phyloP scores from a whole-genome alignment of 2,113 vertebrate species.

The Asarcornis scutulata region DNA sequence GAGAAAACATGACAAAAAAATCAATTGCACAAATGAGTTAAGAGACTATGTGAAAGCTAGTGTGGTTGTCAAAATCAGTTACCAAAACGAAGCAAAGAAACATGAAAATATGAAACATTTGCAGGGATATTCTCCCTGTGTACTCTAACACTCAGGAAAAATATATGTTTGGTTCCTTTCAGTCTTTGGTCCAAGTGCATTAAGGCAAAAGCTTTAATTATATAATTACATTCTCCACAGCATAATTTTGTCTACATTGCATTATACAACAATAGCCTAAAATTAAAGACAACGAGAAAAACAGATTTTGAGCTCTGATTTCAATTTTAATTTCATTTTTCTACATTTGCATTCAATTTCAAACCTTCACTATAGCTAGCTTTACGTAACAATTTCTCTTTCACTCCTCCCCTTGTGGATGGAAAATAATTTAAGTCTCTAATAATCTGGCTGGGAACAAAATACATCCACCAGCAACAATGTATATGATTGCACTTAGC shows the following conservation, averaged over 20 bases:
- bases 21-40: fast-evolving
- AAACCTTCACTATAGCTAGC: background rate
- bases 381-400: background rate
- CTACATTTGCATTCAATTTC: slow-evolving; percentile 32
- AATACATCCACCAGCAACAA: background rate
- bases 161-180: background rate
- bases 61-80: background rate
- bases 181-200: background rate
- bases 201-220: slow-evolving; percentile 42
- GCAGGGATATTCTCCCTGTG: background rate
- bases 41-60: background rate
- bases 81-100: background rate
- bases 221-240: slow-evolving; percentile 13
- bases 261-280: background rate
- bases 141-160: background rate
- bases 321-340: slow-evolving; percentile 29
- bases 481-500: background rate
- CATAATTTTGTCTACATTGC: slow-evolving; percentile 15
- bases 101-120: background rate
- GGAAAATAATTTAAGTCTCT: background rate
- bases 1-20: background rate
- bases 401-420: background rate
- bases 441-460: background rate
- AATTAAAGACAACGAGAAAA: slow-evolving; percentile 39
- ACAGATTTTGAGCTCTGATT: slow-evolving; percentile 43